Evolutionary conservation across 2,113 vertebrate species (phyloP), one percentile per base, ranked within the genome.

Genomic region (Chamaea fasciata): DNA sequence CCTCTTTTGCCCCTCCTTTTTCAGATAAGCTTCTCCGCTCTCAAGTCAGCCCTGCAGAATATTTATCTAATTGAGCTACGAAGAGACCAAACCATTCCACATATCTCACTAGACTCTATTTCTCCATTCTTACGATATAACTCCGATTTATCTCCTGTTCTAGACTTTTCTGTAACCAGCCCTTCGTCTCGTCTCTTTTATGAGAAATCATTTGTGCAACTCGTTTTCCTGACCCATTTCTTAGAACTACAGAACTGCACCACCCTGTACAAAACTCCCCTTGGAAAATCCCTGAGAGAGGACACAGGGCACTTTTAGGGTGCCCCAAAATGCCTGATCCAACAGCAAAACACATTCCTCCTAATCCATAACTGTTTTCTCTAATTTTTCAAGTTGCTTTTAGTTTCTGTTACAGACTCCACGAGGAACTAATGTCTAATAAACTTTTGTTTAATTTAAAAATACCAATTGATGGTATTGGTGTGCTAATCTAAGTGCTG

Each of bases 11-110:
- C 44, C 20, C 30, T 81, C 31, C 11, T 67, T 56, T 63, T 63
- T 37, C 28, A 76, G 62, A 64, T 28, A 78, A 95, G 62, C 62
- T 42, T 49, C 59, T 88, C 59, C 79, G 27, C 57, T 56, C 79
- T 69, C 57, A 31, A 24, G 1, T 16, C 49, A 79, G 31, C 52
- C 42, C 27, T 64, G 13, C 11, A 89, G 50, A 89, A 56, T 23
- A 65, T n/a, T 81, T 46, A 75, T 46, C 71, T 75, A 67, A 70
- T 6, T 41, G 26, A 64, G 26, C 77, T 64, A 71, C 77, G 84
- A 68, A 91, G 84, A 93, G 78, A 67, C 27, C 69, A 68, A 87
- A 81, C 90, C 68, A 83, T 69, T 83, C 59, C 60, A 73, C 27
- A 1, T 33, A 82, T 80, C 76, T 81, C 37, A 57, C 62, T 65